Conservation (phyloP, 2,797 vertebrate species). For the Enteromius fasciolatus region DNA sequence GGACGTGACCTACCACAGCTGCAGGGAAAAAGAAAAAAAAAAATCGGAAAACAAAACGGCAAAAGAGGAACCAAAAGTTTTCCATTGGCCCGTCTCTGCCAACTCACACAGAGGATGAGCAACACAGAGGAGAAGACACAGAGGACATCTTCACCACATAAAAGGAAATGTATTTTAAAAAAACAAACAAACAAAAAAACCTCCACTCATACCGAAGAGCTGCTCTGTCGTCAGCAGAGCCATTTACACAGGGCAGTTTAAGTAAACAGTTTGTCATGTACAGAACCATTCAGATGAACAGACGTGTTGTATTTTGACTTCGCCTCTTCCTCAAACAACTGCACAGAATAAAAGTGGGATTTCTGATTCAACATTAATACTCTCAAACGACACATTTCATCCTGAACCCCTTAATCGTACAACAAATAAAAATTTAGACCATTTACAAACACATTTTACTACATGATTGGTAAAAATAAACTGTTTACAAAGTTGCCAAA, state of each 20-base stretch:
- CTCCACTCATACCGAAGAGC: constrained; percentile 93
- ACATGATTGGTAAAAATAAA: constrained; percentile 93
- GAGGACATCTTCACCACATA: constrained; percentile 87
- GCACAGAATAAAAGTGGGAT: constrained; percentile 91
- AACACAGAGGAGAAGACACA: constrained; percentile 61
- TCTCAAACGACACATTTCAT: constrained; percentile 90
- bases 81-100: constrained; percentile 49
- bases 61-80: constrained; percentile 47
- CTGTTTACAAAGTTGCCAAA: constrained; percentile 91
- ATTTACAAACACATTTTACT: constrained; percentile 96
- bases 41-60: constrained; percentile 31
- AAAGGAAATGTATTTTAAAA: constrained; percentile 95
- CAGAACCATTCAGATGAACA: constrained; percentile 77
- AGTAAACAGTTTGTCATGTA: constrained; percentile 67
- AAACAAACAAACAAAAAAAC: constrained; percentile 74
- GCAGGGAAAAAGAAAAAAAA: constrained; percentile 4
- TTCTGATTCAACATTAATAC: constrained; percentile 86
- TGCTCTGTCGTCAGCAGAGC: constrained; percentile 86
- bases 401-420: constrained; percentile 65
- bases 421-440: constrained; percentile 89
- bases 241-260: constrained; percentile 95
- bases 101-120: constrained; percentile 68
- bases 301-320: constrained; percentile 85
- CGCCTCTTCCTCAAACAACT: constrained; percentile 90
- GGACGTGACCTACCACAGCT: constrained; percentile 57